A percentile compares a stretch with the other conserved stretches of the same genome.
These are phyloP conservation scores for Dromius quadrimaculatus DNA, from an alignment of 2,888 invertebrate genomes.

Conservation along the genomic window DNA sequence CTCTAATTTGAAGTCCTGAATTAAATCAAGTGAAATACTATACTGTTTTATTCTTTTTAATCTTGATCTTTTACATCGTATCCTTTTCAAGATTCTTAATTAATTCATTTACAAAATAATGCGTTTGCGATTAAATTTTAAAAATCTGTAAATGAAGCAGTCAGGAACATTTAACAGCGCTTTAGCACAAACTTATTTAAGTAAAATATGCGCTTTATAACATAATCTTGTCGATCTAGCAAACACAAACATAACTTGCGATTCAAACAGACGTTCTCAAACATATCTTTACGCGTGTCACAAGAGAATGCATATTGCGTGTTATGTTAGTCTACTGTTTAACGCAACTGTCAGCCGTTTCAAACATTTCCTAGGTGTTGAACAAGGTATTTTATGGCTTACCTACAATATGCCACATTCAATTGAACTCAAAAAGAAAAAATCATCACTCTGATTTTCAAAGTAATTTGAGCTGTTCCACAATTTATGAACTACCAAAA, in stretches of 20 bases:
- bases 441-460: too few relatives aligned
- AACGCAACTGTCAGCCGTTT: conserved; percentile 29
- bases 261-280: conserved; percentile 31
- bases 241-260: conserved; percentile 33
- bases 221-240: conserved; percentile 45
- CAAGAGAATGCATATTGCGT: conserved; percentile 28
- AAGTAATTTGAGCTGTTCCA: too few relatives aligned
- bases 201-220: conserved; percentile 36
- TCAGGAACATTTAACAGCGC: conserved; percentile 16
- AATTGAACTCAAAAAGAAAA: too few relatives aligned
- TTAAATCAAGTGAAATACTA: too few relatives aligned
- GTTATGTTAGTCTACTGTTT: conserved; percentile 29
- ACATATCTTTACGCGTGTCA: conserved; percentile 47
- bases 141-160: conserved; percentile 35
- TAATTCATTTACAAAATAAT: conserved; percentile 21
- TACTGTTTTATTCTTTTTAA: too few relatives aligned
- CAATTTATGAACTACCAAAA: too few relatives aligned
- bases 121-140: conserved; percentile 23
- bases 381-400: too few relatives aligned
- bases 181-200: conserved; percentile 22
- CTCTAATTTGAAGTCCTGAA: too few relatives aligned
- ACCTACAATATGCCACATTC: too few relatives aligned
- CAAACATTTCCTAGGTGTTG: conserved; percentile 14
- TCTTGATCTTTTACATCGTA: too few relatives aligned
- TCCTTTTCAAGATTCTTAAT: neutral